Base-by-base conservation (phyloP, 2,888 invertebrate species). In the Epinotia bilunana region DNA sequence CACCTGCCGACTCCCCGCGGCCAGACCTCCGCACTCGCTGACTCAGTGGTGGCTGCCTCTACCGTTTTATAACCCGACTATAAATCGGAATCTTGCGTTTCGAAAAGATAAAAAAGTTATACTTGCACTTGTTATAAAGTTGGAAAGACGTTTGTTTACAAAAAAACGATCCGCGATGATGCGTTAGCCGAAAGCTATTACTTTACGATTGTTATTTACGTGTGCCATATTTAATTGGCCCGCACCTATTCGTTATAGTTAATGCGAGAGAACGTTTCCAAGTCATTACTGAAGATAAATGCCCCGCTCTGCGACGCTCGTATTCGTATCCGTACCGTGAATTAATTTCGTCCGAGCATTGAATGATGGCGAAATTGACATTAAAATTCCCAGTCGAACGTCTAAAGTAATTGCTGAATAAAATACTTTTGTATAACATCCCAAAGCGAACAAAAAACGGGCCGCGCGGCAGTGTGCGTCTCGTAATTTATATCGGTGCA, bases 341-440 rank as follows among this genome's bases (percentile, higher is more conserved):
- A 91, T 92, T 92, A 91, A 93, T 92, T 91, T 88, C 87, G 87
- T 85, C 87, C 86, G 87, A 89, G 88, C 91, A 90, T 90, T 92
- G 92, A 93, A 91, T 91, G 92, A 93, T 92, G 92, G 91, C 90
- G 83, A 90, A 92, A 91, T 93, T 92, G 93, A 93, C 92, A 92
- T 92, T 91, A 92, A 92, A 90, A 93, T 91, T 91, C 92, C 85
- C 86, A 85, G 85, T 88, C 90, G 90, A 92, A 90, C 90, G 89
- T 91, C 91, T 89, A 89, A 92, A 91, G 93, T 93, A 93, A 93
- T 94, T 94, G 93, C 92, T 93, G 91, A 90, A 93, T 94, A 92
- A 92, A 93, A 92, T 92, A 91, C 91, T 90, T 91, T 91, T 91
- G 92, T 91, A 90, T 90, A 91, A 91, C 90, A 89, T 92, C 89